These are phyloP conservation scores for Botia kubotai DNA, from an alignment of 2,797 vertebrate genomes.

Conservation along the genomic window DNA sequence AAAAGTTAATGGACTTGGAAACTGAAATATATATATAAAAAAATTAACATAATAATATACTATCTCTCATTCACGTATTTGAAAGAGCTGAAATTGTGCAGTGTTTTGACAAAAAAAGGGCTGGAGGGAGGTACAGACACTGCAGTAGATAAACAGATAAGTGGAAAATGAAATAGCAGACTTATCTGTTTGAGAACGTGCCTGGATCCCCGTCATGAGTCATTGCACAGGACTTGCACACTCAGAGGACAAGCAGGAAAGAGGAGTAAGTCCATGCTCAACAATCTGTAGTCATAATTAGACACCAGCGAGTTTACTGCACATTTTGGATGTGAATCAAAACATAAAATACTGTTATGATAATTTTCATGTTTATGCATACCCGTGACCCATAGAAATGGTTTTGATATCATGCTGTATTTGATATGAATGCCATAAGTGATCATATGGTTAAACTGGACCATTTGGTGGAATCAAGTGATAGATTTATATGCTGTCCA, in stretches of 20 bases:
- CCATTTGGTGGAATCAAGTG: background rate
- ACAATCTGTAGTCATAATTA: constrained; percentile 11
- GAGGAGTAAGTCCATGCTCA: background rate
- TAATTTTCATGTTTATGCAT: background rate
- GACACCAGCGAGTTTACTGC: constrained; percentile 19
- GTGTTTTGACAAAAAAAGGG: constrained; percentile 41
- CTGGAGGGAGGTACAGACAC: constrained; percentile 41
- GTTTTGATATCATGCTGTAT: background rate
- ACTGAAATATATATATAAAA: background rate
- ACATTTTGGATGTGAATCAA: constrained; percentile 1
- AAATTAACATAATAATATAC: background rate
- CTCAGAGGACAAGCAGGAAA: constrained; percentile 10
- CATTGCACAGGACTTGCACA: constrained; percentile 14
- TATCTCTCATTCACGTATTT: background rate
- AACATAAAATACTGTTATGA: background rate
- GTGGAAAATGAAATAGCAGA: constrained; percentile 56
- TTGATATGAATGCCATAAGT: background rate
- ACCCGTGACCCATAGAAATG: background rate
- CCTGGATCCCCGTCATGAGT: constrained; percentile 41
- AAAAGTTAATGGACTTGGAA: background rate
- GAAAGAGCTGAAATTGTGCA: constrained; percentile 17
- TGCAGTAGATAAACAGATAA: constrained; percentile 57
- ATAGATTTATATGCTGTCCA: background rate
- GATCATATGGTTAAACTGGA: background rate
- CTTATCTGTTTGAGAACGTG: constrained; percentile 55